Percentiles rank a stretch among this genome's conserved stretches.
These are phyloP conservation scores for Sparidentex hasta DNA, from an alignment of 2,797 vertebrate species.

Conservation along the genomic window DNA sequence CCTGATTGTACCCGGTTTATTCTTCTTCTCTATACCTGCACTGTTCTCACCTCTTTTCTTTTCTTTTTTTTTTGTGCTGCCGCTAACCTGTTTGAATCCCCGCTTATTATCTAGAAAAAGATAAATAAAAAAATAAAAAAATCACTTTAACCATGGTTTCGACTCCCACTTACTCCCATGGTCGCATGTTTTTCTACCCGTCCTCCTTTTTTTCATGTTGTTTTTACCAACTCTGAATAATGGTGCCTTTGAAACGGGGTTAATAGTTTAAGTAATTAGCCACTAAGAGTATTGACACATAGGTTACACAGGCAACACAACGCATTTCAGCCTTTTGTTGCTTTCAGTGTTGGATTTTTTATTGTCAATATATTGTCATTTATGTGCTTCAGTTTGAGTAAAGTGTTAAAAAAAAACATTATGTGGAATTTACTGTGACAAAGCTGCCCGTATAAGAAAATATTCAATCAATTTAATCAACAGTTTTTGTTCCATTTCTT, in stretches of 20 bases:
- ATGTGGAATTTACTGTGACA: no score
- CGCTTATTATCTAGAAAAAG: no score
- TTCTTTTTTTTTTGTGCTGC: neutral
- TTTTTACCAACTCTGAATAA: neutral
- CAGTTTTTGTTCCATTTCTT: neutral
- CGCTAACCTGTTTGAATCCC: no score
- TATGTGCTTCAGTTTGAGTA: neutral
- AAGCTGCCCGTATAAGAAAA: no score
- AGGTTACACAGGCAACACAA: slow-evolving; percentile 3
- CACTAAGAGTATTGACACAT: slow-evolving; percentile 9
- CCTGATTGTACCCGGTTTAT: no score
- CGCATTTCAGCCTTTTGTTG: slow-evolving; percentile 6
- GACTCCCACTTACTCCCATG: neutral
- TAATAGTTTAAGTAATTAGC: slow-evolving; percentile 20
- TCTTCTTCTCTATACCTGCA: no score
- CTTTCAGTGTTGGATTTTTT: neutral
- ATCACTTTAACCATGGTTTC: neutral
- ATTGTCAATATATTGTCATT: neutral
- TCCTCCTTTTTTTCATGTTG: neutral
- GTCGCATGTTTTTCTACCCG: neutral
- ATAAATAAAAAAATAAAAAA: no score
- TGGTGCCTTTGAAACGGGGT: neutral
- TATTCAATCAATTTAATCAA: no score
- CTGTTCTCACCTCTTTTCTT: neutral
- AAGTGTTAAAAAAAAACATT: neutral